Evolutionary conservation across 2,888 invertebrate species (phyloP), one percentile per base, ranked within the genome.

Genomic region (Leptinotarsa peninsularis): DNA sequence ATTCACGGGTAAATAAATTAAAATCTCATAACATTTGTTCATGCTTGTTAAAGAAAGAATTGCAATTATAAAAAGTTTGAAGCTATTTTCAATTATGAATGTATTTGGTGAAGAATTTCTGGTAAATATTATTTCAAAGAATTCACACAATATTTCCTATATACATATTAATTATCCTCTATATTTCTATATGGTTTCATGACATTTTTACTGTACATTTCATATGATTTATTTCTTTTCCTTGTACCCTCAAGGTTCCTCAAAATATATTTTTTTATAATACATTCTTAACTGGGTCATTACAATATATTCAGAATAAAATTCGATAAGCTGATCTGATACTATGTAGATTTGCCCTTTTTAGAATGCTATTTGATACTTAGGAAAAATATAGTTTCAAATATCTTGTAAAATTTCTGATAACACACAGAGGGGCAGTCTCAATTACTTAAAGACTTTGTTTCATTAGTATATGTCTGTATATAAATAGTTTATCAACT

Each of bases 151-250:
- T 72, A 72, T 54, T 63, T 75, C 68, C 69, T 72, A 67, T 43
- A 74, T 63, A 66, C 54, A 68, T 60, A 60, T 60, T 43, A 43
- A 56, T 68, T 76, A 72, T 78, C 74, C 76, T 63, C 74, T 75
- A 76, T 68, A 73, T 73, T 73, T 67, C 74, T 75, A 76, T 68
- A 73, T 73, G 69, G 23, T 72, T 76, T 76, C 68, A 73, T 70
- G 74, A 74, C 74, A 76, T 54, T 58, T 77, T 77, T 67, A 75
- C 75, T 79, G 74, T 79, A 79, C 78, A 76, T 75, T 67, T 66
- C 17, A 27, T 63, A 49, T 49, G 70, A 21, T 50, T 23, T 50
- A 21, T 66, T 69, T 17, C 7, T 63, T 33, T 63, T 63, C 63
- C 27, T 63, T 63, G 10, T 50, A n/a, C 50, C 56, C 54, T 63